Base-by-base conservation (phyloP, 2,113 vertebrate genomes). In the Archocentrus centrarchus region DNA sequence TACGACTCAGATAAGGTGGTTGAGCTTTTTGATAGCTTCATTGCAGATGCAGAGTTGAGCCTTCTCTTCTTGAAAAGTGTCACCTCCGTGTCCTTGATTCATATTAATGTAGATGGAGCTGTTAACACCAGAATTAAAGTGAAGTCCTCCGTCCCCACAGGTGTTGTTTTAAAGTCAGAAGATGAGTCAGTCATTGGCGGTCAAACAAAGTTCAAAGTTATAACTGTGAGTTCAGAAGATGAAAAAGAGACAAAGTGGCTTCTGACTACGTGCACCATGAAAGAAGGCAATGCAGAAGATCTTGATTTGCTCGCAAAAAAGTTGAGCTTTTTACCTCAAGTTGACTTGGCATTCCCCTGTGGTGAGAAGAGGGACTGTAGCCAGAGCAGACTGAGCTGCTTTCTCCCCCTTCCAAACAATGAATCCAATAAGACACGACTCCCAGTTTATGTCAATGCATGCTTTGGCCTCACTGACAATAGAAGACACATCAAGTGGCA, bases 361-460 rank as follows among this genome's bases (percentile, higher is more conserved):
- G 89, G 83, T 60, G 86, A 89, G 81, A 75, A 73, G 3, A 86
- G 47, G 77, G 57, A 32, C 1, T 79, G 68, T 37, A 44, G 35
- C 59, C 84, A 94, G 75, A 96, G 97, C 13, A 86, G 95, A 59
- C 91, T 97, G 61, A 95, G 96, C 90, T 97, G 96, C 84, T 96
- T 97, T 75, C 94, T 98, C 30, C 97, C 97, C 2, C 96, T 98
- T 18, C 97, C 97, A 61, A 96, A 96, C 88, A 97, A 96, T 1
- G 96, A 97, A 0, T 90, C 96, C 89, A 97, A 83, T 3, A 89
- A 85, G 86, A 97, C 96, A 2, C 95, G 96, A 3, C 92, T 97
- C 35, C 97, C 97, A 0, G 84, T 97, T 79, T 91, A 96, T 2
- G 85, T 96, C 81, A 97, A 96, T 0, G 97, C 96, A 1, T 97